phyloP scores from a whole-genome alignment of 37 sponge, comb jelly and placozoan genomes.

The Amphimedon queenslandica region DNA sequence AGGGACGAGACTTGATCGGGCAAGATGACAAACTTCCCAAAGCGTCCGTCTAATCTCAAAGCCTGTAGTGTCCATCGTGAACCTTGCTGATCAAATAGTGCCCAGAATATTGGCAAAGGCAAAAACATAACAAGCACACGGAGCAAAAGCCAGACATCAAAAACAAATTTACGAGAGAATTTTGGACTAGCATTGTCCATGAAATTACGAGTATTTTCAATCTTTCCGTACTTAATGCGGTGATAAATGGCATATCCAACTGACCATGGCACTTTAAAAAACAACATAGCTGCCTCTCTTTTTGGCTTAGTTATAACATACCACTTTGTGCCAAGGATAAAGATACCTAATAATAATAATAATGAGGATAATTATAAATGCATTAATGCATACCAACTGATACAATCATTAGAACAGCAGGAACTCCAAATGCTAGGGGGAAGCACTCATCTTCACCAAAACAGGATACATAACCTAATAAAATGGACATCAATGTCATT shows the following conservation, averaged over 20 bases:
- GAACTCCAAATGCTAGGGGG: slow-evolving; percentile 90
- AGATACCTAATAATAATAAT: slow-evolving; percentile 10
- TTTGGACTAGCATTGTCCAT: slow-evolving; percentile 40
- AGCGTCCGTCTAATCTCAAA: slow-evolving; percentile 75
- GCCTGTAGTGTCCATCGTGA: slow-evolving; percentile 98
- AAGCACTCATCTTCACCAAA: slow-evolving; percentile 82
- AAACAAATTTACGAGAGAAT: slow-evolving; percentile 38
- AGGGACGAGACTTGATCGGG: slow-evolving; percentile 93
- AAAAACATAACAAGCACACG: slow-evolving; percentile 86
- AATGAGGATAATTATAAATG: not conserved
- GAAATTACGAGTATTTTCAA: slow-evolving; percentile 14
- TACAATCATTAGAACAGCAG: slow-evolving; percentile 87
- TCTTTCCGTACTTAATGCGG: slow-evolving; percentile 26
- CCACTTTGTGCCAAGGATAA: slow-evolving; percentile 34
- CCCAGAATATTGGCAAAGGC: slow-evolving; percentile 96
- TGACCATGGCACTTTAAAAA: slow-evolving; percentile 21
- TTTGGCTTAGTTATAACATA: slow-evolving; percentile 53
- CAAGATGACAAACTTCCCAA: slow-evolving; percentile 65
- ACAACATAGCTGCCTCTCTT: slow-evolving; percentile 35
- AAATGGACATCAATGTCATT: not conserved
- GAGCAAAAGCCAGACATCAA: slow-evolving; percentile 66
- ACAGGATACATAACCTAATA: slow-evolving; percentile 68
- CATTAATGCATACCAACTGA: slow-evolving; percentile 50
- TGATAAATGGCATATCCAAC: slow-evolving; percentile 40
- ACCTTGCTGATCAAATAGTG: slow-evolving; percentile 96